Evolutionary conservation across 2,888 invertebrate genomes (phyloP), one percentile per base, ranked within the genome.

Genomic region (Temnothorax rugatulus): DNA sequence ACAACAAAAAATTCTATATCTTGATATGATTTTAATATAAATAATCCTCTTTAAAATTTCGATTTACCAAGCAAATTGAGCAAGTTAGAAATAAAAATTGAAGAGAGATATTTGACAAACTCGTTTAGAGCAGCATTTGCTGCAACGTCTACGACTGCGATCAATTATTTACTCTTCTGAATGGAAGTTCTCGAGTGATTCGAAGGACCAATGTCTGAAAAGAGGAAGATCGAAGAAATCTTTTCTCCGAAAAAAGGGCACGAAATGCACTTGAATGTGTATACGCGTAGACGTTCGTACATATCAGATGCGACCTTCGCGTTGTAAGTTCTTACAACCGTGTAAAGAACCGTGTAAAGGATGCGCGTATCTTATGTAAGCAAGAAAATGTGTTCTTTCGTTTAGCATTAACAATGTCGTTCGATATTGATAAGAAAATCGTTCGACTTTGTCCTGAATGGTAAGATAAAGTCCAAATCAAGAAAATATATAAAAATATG

Each of bases 91-190:
- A 76, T 7, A 64, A 63, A 54, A 54, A 38, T 50, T 34, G 4
- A 13, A 21, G 11, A 59, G n/a, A 29, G 2, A 38, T n/a, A 69
- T 69, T 34, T 69, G 34, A 50, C 34, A 5, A 52, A 15, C 8
- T 54, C 15, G 52, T 8, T 11, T 21, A 18, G 21, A 34, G 21
- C 34, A 38, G 34, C 21, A 34, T 38, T 38, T 50, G 50, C 15
- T 38, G 21, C n/a, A 38, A 15, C 47, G 15, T 21, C 34, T 11
- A 29, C 25, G 21, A 50, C 11, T 4, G 34, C 25, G 2, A 41
- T 41, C 18, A 52, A 76, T 76, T 76, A 76, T 76, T 76, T 18
- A 52, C 25, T 52, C 18, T 18, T 25, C 38, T 64, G 9, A 77
- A 63, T 21, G 38, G n/a, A 29, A 57, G 29, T 9, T 9, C 41